Conservation (phyloP, 2,113 vertebrate genomes). For the Grantiella picta region DNA sequence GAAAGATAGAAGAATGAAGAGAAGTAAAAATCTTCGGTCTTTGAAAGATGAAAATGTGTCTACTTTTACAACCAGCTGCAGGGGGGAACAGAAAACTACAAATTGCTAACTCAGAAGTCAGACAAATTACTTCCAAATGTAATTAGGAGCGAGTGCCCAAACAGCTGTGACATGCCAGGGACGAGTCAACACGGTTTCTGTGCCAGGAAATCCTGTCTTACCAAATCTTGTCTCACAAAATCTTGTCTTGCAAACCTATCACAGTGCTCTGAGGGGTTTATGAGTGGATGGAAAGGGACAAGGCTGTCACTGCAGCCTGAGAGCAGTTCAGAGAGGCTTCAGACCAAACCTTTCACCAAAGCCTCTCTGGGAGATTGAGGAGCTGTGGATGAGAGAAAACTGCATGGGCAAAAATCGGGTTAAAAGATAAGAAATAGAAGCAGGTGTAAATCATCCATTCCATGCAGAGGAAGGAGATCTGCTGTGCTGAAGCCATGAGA, state of each 20-base stretch:
- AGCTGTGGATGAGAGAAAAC: neutral
- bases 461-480: neutral
- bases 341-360: neutral
- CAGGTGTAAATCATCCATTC: neutral
- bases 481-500: neutral
- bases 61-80: neutral
- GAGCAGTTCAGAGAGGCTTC: neutral
- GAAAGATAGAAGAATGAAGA: neutral
- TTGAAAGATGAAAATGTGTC: neutral
- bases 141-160: neutral
- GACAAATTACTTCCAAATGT: slow-evolving; percentile 3
- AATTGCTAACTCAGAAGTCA: neutral
- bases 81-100: neutral
- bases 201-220: neutral
- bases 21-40: neutral
- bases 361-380: neutral
- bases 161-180: slow-evolving; percentile 5
- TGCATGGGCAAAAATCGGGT: neutral
- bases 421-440: neutral
- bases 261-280: neutral
- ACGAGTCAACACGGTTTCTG: neutral
- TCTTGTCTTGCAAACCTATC: neutral
- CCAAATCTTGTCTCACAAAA: neutral
- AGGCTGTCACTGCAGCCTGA: neutral
- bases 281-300: neutral